phyloP scores from a whole-genome alignment of 2,797 vertebrate species.

The Euthynnus affinis region DNA sequence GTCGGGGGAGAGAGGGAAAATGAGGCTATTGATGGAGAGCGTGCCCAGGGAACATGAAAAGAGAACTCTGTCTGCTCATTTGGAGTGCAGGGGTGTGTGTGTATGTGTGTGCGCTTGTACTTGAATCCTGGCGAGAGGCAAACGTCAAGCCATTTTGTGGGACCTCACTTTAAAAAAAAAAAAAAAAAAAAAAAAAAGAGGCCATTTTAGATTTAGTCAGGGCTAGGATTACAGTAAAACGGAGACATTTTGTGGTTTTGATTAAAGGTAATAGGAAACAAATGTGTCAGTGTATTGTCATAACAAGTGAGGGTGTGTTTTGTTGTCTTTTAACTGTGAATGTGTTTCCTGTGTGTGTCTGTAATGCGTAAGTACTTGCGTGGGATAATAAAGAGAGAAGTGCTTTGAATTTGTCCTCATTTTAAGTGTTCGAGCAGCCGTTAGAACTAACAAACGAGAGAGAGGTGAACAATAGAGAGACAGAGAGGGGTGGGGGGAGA shows the following conservation, averaged over 20 bases:
- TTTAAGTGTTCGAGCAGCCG: conserved; percentile 58
- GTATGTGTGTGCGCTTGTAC: conserved; percentile 28
- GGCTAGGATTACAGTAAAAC: conserved; percentile 14
- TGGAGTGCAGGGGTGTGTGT: conserved; percentile 53
- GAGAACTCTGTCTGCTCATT: conserved; percentile 76
- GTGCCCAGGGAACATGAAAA: conserved; percentile 72
- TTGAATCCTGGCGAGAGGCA: conserved; percentile 44
- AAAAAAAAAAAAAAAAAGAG: too few species aligned
- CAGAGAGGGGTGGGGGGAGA: background rate
- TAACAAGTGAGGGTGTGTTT: conserved; percentile 19
- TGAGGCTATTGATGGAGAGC: conserved; percentile 77
- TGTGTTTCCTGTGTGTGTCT: conserved; percentile 29
- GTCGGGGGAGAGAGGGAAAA: conserved; percentile 67
- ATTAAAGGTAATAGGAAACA: background rate
- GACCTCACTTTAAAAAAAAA: conserved; percentile 21
- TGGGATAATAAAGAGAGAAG: conserved; percentile 63
- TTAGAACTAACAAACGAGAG: conserved; percentile 45
- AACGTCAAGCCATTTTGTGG: conserved; percentile 62
- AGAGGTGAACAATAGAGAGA: conserved; percentile 51
- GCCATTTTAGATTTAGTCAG: conserved; percentile 52
- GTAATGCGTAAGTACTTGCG: conserved; percentile 43
- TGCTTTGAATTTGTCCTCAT: conserved; percentile 59
- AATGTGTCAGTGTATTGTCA: background rate
- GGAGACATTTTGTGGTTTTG: background rate
- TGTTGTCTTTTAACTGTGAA: conserved; percentile 29